Percentiles rank a stretch among this genome's conserved stretches.
phyloP scores from a whole-genome alignment of 2,888 invertebrate genomes.

The Synergus laeviventris region DNA sequence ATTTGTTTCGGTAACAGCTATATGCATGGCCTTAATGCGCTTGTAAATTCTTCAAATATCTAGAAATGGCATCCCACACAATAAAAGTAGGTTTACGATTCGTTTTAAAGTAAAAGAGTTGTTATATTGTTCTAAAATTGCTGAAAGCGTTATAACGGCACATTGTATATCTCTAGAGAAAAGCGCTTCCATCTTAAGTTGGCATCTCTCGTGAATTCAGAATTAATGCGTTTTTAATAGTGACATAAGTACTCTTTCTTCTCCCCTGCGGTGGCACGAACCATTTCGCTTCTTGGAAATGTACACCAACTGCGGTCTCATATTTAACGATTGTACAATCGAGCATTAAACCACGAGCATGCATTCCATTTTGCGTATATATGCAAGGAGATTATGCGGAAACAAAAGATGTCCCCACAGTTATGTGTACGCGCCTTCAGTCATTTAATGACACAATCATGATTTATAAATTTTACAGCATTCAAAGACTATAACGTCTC shows the following conservation, averaged over 20 bases:
- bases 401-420: slow-evolving; percentile 38
- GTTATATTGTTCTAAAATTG: background rate
- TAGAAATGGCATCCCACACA: too few relatives aligned
- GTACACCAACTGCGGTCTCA: background rate
- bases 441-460: background rate
- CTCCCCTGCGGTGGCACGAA: slow-evolving; percentile 6
- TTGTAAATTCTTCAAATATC: too few relatives aligned
- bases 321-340: slow-evolving; percentile 9
- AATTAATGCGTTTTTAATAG: slow-evolving; percentile 73
- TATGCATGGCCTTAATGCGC: too few relatives aligned
- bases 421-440: slow-evolving; percentile 41
- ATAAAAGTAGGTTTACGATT: background rate
- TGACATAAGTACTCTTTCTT: slow-evolving; percentile 58
- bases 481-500: background rate
- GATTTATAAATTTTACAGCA: background rate
- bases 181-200: slow-evolving; percentile 26
- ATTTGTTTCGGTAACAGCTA: too few relatives aligned
- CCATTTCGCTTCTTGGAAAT: slow-evolving; percentile 14
- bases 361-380: slow-evolving; percentile 3
- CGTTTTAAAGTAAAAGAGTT: background rate
- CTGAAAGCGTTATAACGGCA: slow-evolving; percentile 15
- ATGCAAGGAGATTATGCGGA: slow-evolving; percentile 4
- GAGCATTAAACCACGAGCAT: background rate
- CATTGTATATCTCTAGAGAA: slow-evolving; percentile 10
- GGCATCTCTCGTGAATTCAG: slow-evolving; percentile 58